These are phyloP conservation scores for Thripadectes ignobilis DNA, from an alignment of 2,797 vertebrate genomes.

Conservation along the genomic window DNA sequence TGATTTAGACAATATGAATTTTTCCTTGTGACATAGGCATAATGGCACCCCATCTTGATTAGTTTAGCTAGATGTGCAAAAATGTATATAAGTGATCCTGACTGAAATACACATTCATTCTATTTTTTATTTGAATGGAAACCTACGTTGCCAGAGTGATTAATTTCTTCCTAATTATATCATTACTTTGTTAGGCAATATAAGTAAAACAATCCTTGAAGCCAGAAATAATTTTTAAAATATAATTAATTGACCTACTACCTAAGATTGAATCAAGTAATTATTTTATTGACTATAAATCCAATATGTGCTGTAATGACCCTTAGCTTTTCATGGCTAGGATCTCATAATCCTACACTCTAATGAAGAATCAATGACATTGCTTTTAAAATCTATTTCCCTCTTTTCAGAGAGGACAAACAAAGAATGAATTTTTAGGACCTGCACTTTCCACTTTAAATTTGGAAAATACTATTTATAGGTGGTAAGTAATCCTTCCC, in stretches of 20 bases:
- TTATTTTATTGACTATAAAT: constrained; percentile 78
- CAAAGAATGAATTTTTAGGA: background rate
- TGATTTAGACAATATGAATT: background rate
- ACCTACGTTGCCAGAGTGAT: constrained; percentile 64
- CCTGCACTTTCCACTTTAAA: background rate
- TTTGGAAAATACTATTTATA: background rate
- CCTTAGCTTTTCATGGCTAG: constrained; percentile 63
- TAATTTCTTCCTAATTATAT: constrained; percentile 76
- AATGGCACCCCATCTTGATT: background rate
- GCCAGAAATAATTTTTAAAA: constrained; percentile 57
- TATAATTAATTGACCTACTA: constrained; percentile 73
- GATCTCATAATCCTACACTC: constrained; percentile 60
- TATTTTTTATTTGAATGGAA: constrained; percentile 25
- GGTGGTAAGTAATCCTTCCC: background rate
- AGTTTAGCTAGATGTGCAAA: background rate
- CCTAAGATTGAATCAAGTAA: constrained; percentile 69
- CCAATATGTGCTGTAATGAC: constrained; percentile 62
- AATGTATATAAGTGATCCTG: background rate
- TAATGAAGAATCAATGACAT: constrained; percentile 39
- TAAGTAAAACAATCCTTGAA: constrained; percentile 71
- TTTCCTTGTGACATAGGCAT: background rate
- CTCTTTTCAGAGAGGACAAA: background rate
- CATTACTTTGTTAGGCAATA: constrained; percentile 72
- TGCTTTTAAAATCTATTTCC: constrained; percentile 3
- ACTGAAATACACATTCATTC: constrained; percentile 49